Conservation (phyloP, 2,888 invertebrate species). For the Polydrusus pterygomalis region DNA sequence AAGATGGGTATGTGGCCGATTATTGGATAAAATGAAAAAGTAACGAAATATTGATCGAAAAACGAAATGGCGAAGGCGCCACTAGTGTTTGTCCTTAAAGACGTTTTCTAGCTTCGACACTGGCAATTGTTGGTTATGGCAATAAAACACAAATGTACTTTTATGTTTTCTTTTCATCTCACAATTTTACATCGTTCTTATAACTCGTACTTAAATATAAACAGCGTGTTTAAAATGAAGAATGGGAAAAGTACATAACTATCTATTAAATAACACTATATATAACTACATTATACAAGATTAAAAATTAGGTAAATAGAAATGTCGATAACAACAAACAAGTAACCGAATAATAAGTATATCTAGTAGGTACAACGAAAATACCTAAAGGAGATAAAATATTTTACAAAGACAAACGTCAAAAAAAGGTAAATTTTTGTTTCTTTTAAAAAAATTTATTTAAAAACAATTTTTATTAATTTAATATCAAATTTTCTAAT, state of each 20-base stretch:
- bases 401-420: background rate
- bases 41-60: no score
- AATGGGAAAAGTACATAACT: constrained; percentile 35
- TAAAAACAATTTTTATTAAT: constrained; percentile 54
- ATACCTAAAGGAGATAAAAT: background rate
- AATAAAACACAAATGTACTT: constrained; percentile 57
- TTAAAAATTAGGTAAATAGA: constrained; percentile 27
- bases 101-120: no score
- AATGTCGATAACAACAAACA: background rate
- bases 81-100: no score
- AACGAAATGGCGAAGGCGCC: no score
- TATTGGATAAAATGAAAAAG: no score
- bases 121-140: background rate
- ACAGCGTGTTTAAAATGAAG: constrained; percentile 67
- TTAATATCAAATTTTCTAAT: constrained; percentile 68
- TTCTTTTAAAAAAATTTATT: no score
- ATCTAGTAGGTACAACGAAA: background rate
- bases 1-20: no score
- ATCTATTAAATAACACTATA: constrained; percentile 28
- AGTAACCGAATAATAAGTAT: background rate
- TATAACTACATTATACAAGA: constrained; percentile 27
- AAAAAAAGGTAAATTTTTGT: background rate
- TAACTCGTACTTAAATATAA: constrained; percentile 67
- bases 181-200: constrained; percentile 70
- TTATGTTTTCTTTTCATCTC: constrained; percentile 68